These are phyloP conservation scores for Spea hammondii DNA, from an alignment of 2,797 vertebrate genomes.

Conservation along the genomic window DNA sequence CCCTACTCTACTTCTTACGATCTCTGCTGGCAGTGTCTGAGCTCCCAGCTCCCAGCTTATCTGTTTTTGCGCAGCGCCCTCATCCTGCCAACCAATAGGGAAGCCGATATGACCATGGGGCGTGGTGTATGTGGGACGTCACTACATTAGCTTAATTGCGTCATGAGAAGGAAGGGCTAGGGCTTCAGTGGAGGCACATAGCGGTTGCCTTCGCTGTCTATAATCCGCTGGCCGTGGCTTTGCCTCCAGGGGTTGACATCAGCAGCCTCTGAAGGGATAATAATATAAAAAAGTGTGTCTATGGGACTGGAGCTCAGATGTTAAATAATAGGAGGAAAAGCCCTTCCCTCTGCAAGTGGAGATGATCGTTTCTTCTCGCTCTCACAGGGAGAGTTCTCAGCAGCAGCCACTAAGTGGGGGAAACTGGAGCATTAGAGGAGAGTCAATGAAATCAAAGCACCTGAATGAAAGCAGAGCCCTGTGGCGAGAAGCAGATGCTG, in stretches of 20 bases:
- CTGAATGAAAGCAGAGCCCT: background rate
- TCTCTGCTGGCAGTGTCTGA: conserved; percentile 82
- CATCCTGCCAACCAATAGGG: conserved; percentile 73
- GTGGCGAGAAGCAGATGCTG: background rate
- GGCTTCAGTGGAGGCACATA: background rate
- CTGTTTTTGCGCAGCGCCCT: conserved; percentile 86
- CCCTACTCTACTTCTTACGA: conserved; percentile 60
- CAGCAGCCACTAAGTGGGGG: conserved; percentile 14
- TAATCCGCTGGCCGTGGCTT: background rate
- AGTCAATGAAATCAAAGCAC: background rate
- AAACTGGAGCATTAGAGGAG: background rate
- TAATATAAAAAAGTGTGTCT: conserved; percentile 6
- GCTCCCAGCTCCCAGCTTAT: conserved; percentile 73
- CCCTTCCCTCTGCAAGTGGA: conserved; percentile 1
- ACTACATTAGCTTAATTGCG: conserved; percentile 53
- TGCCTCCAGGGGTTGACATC: conserved; percentile 17
- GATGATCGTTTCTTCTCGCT: background rate
- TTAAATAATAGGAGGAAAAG: conserved; percentile 25
- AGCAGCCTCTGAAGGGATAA: conserved; percentile 16
- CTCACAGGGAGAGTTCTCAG: conserved; percentile 10
- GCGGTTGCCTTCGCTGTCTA: background rate
- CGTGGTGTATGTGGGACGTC: conserved; percentile 51
- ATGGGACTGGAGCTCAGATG: conserved; percentile 6
- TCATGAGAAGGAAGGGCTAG: background rate
- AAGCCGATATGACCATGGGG: conserved; percentile 56